Conservation (phyloP, 2,113 vertebrate species). For the Sardina pilchardus region DNA sequence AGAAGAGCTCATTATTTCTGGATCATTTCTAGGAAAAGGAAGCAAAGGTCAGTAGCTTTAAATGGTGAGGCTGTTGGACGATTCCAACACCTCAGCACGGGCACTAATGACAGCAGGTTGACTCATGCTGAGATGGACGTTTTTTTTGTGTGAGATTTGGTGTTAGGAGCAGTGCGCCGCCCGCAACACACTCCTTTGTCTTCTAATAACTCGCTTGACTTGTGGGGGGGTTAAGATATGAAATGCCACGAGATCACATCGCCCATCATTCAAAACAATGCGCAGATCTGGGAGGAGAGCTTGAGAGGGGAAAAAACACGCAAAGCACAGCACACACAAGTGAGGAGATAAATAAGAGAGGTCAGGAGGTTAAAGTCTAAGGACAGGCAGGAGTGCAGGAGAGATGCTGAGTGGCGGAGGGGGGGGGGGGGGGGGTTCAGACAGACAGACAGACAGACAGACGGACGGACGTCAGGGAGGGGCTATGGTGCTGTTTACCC, state of each 20-base stretch:
- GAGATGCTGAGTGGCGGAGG: too few species aligned
- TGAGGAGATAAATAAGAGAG: neutral
- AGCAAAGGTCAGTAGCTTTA: conserved; percentile 1
- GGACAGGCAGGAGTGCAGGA: neutral
- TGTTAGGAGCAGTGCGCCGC: neutral
- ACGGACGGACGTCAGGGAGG: neutral
- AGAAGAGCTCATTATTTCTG: neutral
- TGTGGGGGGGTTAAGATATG: neutral
- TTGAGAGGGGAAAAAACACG: neutral
- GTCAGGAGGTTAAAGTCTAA: neutral
- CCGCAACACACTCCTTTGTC: neutral
- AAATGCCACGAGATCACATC: neutral
- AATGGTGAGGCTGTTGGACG: neutral
- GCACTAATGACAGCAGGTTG: neutral
- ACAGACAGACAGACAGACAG: neutral
- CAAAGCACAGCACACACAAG: neutral
- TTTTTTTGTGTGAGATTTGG: neutral
- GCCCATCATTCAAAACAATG: neutral
- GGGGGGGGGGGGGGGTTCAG: too few species aligned
- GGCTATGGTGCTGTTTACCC: conserved; percentile 21
- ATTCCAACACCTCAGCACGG: neutral
- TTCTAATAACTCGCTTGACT: neutral
- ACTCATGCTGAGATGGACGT: neutral
- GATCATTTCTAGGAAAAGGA: neutral
- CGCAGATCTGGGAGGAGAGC: neutral